Evolutionary conservation across 2,113 vertebrate genomes (phyloP), one percentile per base, ranked within the genome.

Genomic region (Bubo scandiacus): DNA sequence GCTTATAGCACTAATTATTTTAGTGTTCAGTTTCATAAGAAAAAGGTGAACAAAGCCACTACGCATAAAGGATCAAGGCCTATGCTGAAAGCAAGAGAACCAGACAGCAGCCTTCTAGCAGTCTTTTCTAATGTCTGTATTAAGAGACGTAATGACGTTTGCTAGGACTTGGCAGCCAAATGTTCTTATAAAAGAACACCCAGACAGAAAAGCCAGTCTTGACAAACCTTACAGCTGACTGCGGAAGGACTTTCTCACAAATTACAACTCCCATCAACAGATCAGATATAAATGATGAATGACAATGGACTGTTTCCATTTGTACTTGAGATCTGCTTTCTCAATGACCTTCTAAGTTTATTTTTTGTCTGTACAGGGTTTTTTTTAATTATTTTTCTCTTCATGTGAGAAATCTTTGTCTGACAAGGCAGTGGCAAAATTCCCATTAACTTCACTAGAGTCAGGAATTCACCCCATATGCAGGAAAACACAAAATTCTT

Each of bases 341-440:
- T 68, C 70, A 87, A 68, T 77, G 86, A 91, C 86, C 89, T 92
- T 87, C 77, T n/a, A 74, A 84, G 94, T 97, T 97, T 95, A 96
- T 96, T 97, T 97, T 96, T 90, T 86, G 79, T 97, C 93, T 93
- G 78, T 80, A 77, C 4, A 23, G 15, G 27, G 5, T 0, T 6
- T 79, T 86, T 95, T 86, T 22, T 1, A 95, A 96, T 93, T 96
- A 88, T 91, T 96, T 92, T 96, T 95, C 72, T 75, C 84, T 88
- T 86, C 32, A 66, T 80, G 32, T 77, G 45, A 94, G 92, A 96
- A 95, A 95, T 59, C 70, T 73, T 92, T 90, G 79, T 80, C 82
- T 90, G 85, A 95, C 82, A 78, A 86, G 72, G 74, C 63, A 86
- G 81, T 90, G 82, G 88, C 71, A 90, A 95, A 97, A 93, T 86